Base-by-base conservation (phyloP, 2,797 vertebrate genomes). In the Acipenser transmontanus region DNA sequence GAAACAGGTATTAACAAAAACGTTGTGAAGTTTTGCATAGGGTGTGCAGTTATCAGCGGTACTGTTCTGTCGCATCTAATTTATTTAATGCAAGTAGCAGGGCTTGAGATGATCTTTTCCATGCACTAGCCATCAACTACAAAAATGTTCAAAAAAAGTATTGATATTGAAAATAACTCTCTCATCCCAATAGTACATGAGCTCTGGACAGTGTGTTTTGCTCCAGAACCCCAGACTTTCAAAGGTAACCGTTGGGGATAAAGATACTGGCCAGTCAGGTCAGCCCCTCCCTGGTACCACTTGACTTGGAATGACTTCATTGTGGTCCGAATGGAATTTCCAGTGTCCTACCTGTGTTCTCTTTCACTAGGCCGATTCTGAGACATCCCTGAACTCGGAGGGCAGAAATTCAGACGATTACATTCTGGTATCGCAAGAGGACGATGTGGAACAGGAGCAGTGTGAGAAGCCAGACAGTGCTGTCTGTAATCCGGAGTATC, bases 351-450 rank as follows among this genome's bases (percentile, higher is more conserved):
- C 34, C 34, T 34, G 34, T 34, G 34, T 34, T 34, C 34, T 61
- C 61, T 67, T 47, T 61, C n/a, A 59, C 8, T 61, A 91, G 90
- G 71, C 67, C 66, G 48, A 66, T 0, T 64, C 75, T 62, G 80
- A 78, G 20, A 56, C 69, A 0, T 80, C 80, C 1, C 68, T 74
- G 14, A 79, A 69, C 50, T 69, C 76, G 0, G 92, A 92, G 49
- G 81, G 81, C 62, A 92, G 85, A 69, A 89, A 85, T 74, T 85
- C 90, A 70, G 94, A 95, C 1, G 95, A 95, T 83, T 98, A 96
- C 77, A 97, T 98, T 78, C 78, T 98, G 34, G 84, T 98, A 66
- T 90, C 89, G 50, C 94, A 94, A 86, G 94, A 97, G 1, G 90
- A 75, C 1, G 94, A 93, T 8, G 80, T 84, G 14, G 78, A 76